Conservation (phyloP, 2,797 vertebrate species). For the Nyctalus aviator region DNA sequence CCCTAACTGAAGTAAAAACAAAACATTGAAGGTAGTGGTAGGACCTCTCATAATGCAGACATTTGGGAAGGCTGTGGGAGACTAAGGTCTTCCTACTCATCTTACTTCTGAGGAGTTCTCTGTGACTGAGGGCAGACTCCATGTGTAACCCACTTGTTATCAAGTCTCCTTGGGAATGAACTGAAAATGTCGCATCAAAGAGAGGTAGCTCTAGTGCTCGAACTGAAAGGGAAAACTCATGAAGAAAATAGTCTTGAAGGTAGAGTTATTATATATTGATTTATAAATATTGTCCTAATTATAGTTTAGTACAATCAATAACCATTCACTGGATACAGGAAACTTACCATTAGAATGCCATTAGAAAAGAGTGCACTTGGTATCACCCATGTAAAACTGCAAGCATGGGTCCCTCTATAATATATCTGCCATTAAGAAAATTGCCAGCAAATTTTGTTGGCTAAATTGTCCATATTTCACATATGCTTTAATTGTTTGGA, state of each 20-base stretch:
- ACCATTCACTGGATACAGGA: not conserved
- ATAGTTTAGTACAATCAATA: not conserved
- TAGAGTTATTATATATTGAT: not conserved
- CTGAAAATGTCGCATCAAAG: not conserved
- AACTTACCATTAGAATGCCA: not conserved
- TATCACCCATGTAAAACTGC: constrained; percentile 3
- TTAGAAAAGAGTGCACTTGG: not conserved
- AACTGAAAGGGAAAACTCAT: not conserved
- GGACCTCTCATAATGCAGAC: not conserved
- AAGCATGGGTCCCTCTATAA: not conserved
- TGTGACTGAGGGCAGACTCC: not conserved
- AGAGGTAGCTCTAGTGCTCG: not conserved
- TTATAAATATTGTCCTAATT: not conserved
- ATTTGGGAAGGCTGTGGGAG: not conserved
- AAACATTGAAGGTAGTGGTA: not conserved
- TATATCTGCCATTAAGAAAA: not conserved
- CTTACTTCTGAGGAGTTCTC: not conserved
- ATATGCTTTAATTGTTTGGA: constrained; percentile 35
- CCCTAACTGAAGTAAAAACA: not conserved
- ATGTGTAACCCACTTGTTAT: not conserved
- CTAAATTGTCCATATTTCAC: not conserved
- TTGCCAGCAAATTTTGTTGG: not conserved
- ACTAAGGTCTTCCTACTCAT: not conserved
- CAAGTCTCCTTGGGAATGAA: not conserved
- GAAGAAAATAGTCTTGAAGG: not conserved